A percentile compares a stretch with the other conserved stretches of the same genome.
These are phyloP conservation scores for Marmota monax DNA, from an alignment of 2,113 vertebrate genomes.

Conservation along the genomic window DNA sequence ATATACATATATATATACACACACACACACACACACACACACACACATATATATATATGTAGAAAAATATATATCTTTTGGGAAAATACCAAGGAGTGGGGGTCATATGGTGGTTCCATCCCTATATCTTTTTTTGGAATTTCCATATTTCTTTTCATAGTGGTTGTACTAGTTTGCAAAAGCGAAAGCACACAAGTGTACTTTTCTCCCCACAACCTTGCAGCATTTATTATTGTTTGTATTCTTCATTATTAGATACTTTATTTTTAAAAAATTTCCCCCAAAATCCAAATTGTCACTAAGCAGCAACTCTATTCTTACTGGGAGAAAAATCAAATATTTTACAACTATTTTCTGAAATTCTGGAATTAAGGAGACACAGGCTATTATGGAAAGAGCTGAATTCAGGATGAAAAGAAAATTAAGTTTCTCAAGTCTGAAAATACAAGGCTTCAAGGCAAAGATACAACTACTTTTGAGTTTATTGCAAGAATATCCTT, in stretches of 20 bases:
- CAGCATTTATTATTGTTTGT: too few species aligned
- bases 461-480: background rate
- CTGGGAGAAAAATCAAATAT: slow-evolving; percentile 26
- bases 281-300: slow-evolving; percentile 25
- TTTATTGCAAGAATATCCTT: slow-evolving; percentile 22
- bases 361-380: slow-evolving; percentile 32
- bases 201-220: too few species aligned
- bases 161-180: too few species aligned
- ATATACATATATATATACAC: too few species aligned
- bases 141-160: too few species aligned
- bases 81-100: too few species aligned
- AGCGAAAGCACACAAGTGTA: too few species aligned
- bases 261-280: slow-evolving; percentile 3
- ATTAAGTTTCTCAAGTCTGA: background rate
- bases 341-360: background rate
- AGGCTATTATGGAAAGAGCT: background rate
- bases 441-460: slow-evolving; percentile 27
- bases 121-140: too few species aligned
- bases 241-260: background rate
- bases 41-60: too few species aligned
- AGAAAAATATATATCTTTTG: too few species aligned
- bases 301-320: slow-evolving; percentile 15
- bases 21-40: too few species aligned
- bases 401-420: slow-evolving; percentile 41
- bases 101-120: too few species aligned